Conservation (phyloP, 1,140 invertebrate genomes). For the Lordiphosa collinella region DNA sequence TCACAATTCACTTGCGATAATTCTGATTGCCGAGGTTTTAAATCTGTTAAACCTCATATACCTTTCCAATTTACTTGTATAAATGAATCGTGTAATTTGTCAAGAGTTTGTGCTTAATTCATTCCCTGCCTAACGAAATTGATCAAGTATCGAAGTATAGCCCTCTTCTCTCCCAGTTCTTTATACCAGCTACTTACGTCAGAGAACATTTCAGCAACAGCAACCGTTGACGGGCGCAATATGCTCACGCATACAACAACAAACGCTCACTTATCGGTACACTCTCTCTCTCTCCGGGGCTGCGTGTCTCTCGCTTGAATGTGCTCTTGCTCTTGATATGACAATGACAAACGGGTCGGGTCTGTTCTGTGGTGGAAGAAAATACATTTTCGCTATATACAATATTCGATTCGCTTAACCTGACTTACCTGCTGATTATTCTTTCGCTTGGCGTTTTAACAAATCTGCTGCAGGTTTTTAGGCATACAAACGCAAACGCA, state of each 20-base stretch:
- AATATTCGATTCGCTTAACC: neutral
- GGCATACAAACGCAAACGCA: constrained; percentile 39
- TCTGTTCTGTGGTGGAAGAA: no score
- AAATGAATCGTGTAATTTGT: no score
- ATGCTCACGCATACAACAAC: constrained; percentile 3
- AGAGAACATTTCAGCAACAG: constrained; percentile 37
- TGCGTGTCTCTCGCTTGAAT: neutral
- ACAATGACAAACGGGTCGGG: no score
- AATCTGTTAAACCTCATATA: no score
- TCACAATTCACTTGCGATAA: no score
- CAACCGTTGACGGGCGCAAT: constrained; percentile 1
- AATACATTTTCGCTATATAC: no score
- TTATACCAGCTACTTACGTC: constrained; percentile 51
- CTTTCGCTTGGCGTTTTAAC: neutral
- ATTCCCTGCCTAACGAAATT: no score
- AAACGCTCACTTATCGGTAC: neutral
- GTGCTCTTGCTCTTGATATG: no score
- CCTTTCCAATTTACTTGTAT: no score
- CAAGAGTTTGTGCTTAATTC: no score
- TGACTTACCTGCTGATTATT: constrained; percentile 8
- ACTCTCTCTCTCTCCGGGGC: neutral
- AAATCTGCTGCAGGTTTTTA: constrained; percentile 66
- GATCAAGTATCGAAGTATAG: neutral
- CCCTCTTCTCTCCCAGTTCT: constrained; percentile 8
- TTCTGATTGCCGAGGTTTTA: no score